A percentile compares a stretch with the other conserved stretches of the same genome.
Evolutionary conservation across 23 tunicate genomes (phyloP).

Genomic region (Trididemnum miniatum): DNA sequence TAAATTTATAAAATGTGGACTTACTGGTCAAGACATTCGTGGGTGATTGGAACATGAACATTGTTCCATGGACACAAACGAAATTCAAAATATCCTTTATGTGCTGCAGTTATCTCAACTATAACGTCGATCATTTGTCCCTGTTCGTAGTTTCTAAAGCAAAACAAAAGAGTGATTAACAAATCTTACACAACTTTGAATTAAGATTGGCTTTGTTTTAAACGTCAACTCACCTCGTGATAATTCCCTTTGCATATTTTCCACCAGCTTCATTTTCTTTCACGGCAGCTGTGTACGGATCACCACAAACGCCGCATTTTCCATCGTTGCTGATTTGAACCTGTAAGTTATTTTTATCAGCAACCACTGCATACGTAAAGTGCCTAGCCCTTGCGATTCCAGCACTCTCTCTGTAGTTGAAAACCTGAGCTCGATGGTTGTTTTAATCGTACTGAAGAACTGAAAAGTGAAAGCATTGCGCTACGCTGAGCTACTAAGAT

Average conservation of each 20-base stretch:
- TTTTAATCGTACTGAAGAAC: no score
- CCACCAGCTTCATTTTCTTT: conserved; percentile 86
- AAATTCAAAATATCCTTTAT: conserved; percentile 60
- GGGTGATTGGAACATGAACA: conserved; percentile 34
- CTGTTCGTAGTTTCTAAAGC: conserved; percentile 27
- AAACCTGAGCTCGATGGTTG: no score
- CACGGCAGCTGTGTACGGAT: conserved; percentile 40
- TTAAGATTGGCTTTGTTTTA: background rate
- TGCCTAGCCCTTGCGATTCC: no score
- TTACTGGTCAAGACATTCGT: conserved; percentile 58
- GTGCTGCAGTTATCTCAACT: conserved; percentile 56
- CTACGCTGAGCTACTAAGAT: no score
- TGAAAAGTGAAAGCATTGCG: no score
- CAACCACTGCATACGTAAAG: no score
- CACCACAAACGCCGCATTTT: conserved; percentile 89
- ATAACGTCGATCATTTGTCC: conserved; percentile 38
- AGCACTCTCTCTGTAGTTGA: no score
- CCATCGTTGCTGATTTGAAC: conserved; percentile 50
- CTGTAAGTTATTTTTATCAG: no score
- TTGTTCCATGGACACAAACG: conserved; percentile 61
- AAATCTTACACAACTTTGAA: background rate
- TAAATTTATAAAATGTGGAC: no score
- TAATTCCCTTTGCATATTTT: conserved; percentile 85
- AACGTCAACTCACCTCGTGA: conserved; percentile 29
- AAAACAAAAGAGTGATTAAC: background rate